Evolutionary conservation across 1,140 invertebrate species (phyloP).

Genomic region (Parasteatoda tepidariorum): DNA sequence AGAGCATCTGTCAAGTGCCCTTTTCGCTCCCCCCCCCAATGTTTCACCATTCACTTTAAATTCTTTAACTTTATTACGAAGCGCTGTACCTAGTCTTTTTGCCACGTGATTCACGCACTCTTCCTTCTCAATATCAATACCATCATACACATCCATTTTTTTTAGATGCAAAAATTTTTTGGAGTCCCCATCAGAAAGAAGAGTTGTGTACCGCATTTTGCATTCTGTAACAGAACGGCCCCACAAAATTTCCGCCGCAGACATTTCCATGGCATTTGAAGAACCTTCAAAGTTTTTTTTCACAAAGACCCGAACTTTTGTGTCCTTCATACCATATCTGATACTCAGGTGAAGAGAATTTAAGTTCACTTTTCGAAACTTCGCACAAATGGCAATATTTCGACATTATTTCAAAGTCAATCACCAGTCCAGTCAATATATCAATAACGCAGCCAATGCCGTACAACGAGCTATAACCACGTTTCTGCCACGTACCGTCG

Average conservation of each 20-base stretch:
- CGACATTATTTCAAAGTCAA: constrained; percentile 50
- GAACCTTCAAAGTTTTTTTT: neutral
- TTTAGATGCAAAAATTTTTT: neutral
- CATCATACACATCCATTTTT: neutral
- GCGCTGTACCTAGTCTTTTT: neutral
- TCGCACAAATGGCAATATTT: constrained; percentile 38
- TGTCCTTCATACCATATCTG: neutral
- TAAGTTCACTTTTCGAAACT: neutral
- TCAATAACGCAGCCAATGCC: constrained; percentile 38
- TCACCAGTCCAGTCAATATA: constrained; percentile 30
- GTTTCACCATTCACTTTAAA: neutral
- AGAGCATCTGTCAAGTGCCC: neutral
- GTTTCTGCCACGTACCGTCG: constrained; percentile 60
- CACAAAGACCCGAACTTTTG: neutral
- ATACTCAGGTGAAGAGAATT: neutral
- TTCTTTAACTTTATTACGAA: neutral
- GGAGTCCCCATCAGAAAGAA: neutral
- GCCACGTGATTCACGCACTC: neutral
- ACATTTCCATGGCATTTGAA: neutral
- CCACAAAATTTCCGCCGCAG: neutral
- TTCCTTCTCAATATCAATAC: neutral
- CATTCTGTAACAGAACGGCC: neutral
- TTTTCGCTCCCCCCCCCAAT: neutral
- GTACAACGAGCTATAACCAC: constrained; percentile 38
- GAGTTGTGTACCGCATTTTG: neutral